These are phyloP conservation scores for Taxidea taxus DNA, from an alignment of 2,113 vertebrate genomes.

Conservation along the genomic window DNA sequence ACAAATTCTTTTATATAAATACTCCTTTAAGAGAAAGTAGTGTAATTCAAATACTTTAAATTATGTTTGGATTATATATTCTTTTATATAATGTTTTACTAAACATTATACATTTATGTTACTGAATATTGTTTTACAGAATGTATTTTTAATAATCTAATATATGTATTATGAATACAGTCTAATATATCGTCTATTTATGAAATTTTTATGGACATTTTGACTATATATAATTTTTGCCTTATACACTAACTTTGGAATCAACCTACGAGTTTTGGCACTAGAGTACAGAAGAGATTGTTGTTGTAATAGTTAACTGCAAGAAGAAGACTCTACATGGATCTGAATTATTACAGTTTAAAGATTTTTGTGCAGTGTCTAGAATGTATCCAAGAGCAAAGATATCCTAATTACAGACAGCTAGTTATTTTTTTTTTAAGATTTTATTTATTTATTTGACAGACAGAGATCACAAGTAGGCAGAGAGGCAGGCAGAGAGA, in stretches of 20 bases:
- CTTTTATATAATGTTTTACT: neutral
- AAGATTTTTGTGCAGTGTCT: neutral
- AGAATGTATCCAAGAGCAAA: neutral
- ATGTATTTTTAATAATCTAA: neutral
- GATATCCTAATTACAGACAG: neutral
- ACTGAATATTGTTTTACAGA: neutral
- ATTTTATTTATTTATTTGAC: too few species aligned
- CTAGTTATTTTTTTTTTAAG: too few species aligned
- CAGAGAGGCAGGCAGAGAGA: neutral
- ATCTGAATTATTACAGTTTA: neutral
- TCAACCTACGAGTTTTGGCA: neutral
- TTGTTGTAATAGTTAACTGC: neutral
- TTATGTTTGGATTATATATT: neutral
- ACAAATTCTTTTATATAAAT: neutral
- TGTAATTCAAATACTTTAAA: neutral
- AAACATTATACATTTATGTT: neutral
- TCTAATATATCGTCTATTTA: neutral
- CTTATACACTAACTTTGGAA: neutral
- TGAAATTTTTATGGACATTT: neutral
- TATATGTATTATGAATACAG: too few species aligned
- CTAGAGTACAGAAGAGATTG: neutral
- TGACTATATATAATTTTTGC: neutral
- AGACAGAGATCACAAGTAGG: too few species aligned
- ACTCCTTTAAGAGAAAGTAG: neutral
- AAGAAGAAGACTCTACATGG: neutral